These are phyloP conservation scores for Psettodes erumei DNA, from an alignment of 2,113 vertebrate genomes.

Conservation along the genomic window DNA sequence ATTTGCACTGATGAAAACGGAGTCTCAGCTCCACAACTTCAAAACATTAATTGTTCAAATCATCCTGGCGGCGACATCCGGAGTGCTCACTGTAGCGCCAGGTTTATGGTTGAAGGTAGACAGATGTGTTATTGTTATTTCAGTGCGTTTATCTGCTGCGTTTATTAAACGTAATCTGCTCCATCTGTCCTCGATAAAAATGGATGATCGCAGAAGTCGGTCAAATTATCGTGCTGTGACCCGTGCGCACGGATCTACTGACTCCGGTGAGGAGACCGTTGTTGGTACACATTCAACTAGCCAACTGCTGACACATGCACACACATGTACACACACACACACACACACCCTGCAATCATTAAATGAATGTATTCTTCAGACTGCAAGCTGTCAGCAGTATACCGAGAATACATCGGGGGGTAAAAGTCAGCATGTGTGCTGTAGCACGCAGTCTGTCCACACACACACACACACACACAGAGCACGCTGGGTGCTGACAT, in stretches of 20 bases:
- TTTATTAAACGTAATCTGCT: slow-evolving; percentile 10
- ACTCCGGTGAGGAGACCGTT: slow-evolving; percentile 32
- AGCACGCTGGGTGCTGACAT: slow-evolving; percentile 52
- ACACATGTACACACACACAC: slow-evolving; percentile 21
- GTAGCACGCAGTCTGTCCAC: slow-evolving; percentile 10
- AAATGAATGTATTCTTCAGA: slow-evolving; percentile 69
- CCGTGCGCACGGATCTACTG: slow-evolving; percentile 17
- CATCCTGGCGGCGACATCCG: background rate
- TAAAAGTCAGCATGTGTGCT: slow-evolving; percentile 71
- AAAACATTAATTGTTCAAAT: background rate
- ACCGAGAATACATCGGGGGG: slow-evolving; percentile 64
- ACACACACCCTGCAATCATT: slow-evolving; percentile 58
- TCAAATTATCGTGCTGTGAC: slow-evolving; percentile 31
- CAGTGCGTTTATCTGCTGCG: slow-evolving; percentile 7
- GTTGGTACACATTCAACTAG: slow-evolving; percentile 12
- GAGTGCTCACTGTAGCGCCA: background rate
- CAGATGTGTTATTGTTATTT: slow-evolving; percentile 28
- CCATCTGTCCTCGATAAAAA: slow-evolving; percentile 40
- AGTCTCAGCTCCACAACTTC: background rate
- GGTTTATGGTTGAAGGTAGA: slow-evolving; percentile 6
- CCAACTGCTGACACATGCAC: slow-evolving; percentile 40
- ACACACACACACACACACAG: slow-evolving; percentile 42
- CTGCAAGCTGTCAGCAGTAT: slow-evolving; percentile 72
- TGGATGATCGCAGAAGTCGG: background rate
- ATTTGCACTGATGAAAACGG: background rate